Base-by-base conservation (phyloP, 2,797 vertebrate species). In the Sphaeramia orbicularis region DNA sequence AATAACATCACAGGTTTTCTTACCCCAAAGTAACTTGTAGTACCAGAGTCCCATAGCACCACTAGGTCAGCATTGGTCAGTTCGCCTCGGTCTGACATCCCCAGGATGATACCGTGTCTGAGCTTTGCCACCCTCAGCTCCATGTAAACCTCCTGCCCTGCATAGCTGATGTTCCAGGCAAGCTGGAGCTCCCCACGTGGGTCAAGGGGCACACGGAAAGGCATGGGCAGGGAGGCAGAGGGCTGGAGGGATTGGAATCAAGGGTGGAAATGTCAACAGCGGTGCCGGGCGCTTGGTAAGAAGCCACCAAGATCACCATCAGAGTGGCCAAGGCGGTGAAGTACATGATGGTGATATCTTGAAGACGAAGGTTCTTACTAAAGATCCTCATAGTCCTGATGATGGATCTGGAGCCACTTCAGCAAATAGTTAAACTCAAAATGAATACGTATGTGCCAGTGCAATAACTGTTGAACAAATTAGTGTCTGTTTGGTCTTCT, bases 161-260 rank as follows among this genome's bases (percentile, higher is more conserved):
- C 13, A 0, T 98, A 98, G 86, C 96, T 98, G 90, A 99, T 63
- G 0, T 98, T 97, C 97, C 98, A 99, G 16, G 94, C 94, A 36
- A 99, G 94, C 70, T 95, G 90, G 10, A 98, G 87, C 47, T 93
- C 49, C 4, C 95, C 95, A 0, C 82, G 81, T 0, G 97, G 96
- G 74, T 99, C 97, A 15, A 99, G 92, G 3, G 90, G 95, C 10
- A 97, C 88, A 1, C 53, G 94, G 77, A 96, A 98, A 10, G 96
- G 94, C 86, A 97, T 95, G 30, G 87, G 48, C n/a, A 91, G 85
- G 19, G 71, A 0, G 78, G 91, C 1, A 81, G 72, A 21, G 51
- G 9, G 13, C 14, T 24, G 36, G 71, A 54, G 14, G 38, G 7
- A 5, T 41, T 48, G 0, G 57, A 3, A 12, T 65, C 58, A 44